A percentile compares a stretch with the other conserved stretches of the same genome.
phyloP scores from a whole-genome alignment of 1,140 invertebrate genomes.

The Drosophila teissieri region DNA sequence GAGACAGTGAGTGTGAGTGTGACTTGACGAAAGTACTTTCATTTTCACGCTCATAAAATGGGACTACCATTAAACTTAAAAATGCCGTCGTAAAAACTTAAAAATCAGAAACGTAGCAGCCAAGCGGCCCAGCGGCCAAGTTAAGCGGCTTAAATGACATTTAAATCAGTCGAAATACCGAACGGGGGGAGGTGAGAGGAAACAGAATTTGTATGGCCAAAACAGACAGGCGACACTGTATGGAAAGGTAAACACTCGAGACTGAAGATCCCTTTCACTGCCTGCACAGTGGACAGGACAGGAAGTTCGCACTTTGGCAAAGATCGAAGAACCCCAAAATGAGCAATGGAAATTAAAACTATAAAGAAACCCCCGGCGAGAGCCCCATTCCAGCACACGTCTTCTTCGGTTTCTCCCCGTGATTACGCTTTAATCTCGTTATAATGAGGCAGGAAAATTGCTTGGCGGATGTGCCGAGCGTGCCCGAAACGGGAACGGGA shows the following conservation, averaged over 20 bases:
- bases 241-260: slow-evolving; percentile 63
- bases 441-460: slow-evolving; percentile 75
- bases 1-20: not conserved
- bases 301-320: slow-evolving; percentile 67
- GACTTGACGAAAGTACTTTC: slow-evolving; percentile 75
- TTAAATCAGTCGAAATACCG: slow-evolving; percentile 61
- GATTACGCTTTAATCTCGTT: slow-evolving; percentile 79
- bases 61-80: slow-evolving; percentile 59
- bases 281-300: slow-evolving; percentile 38
- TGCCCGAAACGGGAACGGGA: slow-evolving; percentile 49
- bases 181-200: not conserved
- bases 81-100: slow-evolving; percentile 64
- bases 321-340: slow-evolving; percentile 55
- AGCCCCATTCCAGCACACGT: slow-evolving; percentile 35
- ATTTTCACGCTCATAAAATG: slow-evolving; percentile 79
- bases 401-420: slow-evolving; percentile 35
- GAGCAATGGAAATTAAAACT: slow-evolving; percentile 29
- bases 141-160: slow-evolving; percentile 80
- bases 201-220: slow-evolving; percentile 32
- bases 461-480: slow-evolving; percentile 71
- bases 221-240: slow-evolving; percentile 39
- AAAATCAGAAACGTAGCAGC: slow-evolving; percentile 54
- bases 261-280: slow-evolving; percentile 66
- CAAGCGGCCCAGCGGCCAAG: slow-evolving; percentile 43
- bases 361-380: slow-evolving; percentile 25